Percentiles rank a stretch among this genome's conserved stretches.
Conservation (phyloP, 2,888 invertebrate genomes). For the Nipponacmea schrenckii region DNA sequence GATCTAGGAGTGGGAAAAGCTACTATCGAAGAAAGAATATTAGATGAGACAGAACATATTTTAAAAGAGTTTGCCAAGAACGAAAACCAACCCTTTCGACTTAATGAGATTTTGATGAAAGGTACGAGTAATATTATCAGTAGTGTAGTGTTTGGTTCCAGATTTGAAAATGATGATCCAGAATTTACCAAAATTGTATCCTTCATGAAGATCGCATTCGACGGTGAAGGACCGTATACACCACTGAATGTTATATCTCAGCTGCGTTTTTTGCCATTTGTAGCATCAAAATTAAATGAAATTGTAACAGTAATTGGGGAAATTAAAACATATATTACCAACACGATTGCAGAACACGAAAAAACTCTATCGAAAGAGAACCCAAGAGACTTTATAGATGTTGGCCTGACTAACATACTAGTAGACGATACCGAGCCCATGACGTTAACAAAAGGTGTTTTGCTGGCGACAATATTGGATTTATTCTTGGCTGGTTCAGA, state of each 20-base stretch:
- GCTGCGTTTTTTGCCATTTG: conserved; percentile 6
- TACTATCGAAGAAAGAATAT: conserved; percentile 8
- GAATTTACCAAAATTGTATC: background rate
- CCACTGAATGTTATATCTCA: conserved; percentile 8
- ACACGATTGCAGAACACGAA: conserved; percentile 28
- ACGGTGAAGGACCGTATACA: background rate
- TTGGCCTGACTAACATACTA: conserved; percentile 27
- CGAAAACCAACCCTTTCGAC: background rate
- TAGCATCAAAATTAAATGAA: background rate
- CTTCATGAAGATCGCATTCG: background rate
- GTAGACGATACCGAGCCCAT: conserved; percentile 4
- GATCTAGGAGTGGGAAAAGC: conserved; percentile 12
- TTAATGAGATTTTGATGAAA: background rate
- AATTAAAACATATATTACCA: background rate
- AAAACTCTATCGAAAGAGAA: conserved; percentile 20
- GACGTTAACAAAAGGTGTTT: background rate
- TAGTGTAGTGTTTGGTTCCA: conserved; percentile 12
- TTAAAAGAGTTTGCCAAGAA: background rate
- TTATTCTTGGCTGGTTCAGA: conserved; percentile 39
- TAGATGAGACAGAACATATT: conserved; percentile 2
- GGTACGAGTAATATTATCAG: conserved; percentile 8
- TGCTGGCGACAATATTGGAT: conserved; percentile 33
- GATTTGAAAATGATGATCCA: conserved; percentile 13
- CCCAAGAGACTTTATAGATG: conserved; percentile 37
- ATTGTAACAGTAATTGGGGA: background rate